These are phyloP conservation scores for Edolisoma coerulescens DNA, from an alignment of 2,113 vertebrate species.

Conservation along the genomic window DNA sequence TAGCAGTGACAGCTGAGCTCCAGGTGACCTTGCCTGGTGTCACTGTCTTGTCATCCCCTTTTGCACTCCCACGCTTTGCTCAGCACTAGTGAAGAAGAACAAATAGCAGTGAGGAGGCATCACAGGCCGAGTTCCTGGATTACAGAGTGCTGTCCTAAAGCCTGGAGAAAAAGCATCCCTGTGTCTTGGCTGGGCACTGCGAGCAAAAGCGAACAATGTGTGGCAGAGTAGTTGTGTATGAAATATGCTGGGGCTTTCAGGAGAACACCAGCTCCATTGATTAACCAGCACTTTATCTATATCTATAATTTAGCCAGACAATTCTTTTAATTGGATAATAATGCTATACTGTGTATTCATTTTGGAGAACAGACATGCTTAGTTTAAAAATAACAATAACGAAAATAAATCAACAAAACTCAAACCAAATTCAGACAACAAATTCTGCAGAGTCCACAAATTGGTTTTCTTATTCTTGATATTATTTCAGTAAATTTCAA, in stretches of 20 bases:
- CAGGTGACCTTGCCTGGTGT: neutral
- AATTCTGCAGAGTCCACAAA: neutral
- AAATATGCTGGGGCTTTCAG: neutral
- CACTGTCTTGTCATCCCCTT: neutral
- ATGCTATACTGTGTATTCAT: neutral
- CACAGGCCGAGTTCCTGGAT: neutral
- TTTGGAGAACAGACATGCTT: neutral
- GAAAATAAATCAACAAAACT: neutral
- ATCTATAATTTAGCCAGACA: neutral
- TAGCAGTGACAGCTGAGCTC: neutral
- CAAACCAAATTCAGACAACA: neutral
- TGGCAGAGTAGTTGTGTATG: rapidly evolving
- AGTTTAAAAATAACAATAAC: neutral
- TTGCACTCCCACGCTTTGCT: neutral
- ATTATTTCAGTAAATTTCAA: neutral
- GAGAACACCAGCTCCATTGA: neutral
- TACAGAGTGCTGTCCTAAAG: neutral
- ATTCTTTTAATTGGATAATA: neutral
- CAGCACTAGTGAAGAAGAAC: neutral
- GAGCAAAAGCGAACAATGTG: neutral
- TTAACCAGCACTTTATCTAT: neutral
- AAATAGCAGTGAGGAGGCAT: neutral
- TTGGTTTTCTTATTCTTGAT: neutral
- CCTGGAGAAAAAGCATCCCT: neutral
- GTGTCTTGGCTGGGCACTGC: rapidly evolving